Evolutionary conservation across 2,888 invertebrate genomes (phyloP).

Genomic region (Meliscaeva auricollis): DNA sequence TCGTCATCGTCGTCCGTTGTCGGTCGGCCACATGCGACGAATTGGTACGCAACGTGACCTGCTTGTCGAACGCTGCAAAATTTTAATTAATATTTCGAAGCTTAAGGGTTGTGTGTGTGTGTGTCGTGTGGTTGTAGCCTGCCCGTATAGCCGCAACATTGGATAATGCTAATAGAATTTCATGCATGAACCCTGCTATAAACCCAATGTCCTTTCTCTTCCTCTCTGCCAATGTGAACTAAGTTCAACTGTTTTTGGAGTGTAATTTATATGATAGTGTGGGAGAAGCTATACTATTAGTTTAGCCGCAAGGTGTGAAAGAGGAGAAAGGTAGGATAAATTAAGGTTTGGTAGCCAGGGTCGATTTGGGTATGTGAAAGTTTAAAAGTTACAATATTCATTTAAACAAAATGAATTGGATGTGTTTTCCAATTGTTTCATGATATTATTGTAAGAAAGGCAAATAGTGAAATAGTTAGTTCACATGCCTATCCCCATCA

Average conservation of each 20-base stretch:
- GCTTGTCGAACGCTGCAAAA: conserved; percentile 59
- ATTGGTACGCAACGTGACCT: conserved; percentile 55
- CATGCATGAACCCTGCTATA: conserved; percentile 20
- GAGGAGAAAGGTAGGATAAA: not conserved
- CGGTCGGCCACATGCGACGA: conserved; percentile 38
- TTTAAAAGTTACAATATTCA: not conserved
- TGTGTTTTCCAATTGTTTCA: too few relatives aligned
- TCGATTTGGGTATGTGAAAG: not conserved
- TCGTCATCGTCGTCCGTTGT: not conserved
- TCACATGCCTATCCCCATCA: too few relatives aligned
- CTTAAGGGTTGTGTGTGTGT: conserved; percentile 33
- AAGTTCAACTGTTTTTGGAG: not conserved
- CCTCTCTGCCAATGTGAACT: not conserved
- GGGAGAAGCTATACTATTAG: not conserved
- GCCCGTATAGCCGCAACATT: conserved; percentile 38
- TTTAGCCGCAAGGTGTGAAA: conserved; percentile 5
- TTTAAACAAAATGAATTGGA: not conserved
- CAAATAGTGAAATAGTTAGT: too few relatives aligned
- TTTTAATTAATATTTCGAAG: conserved; percentile 67
- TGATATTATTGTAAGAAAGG: too few relatives aligned
- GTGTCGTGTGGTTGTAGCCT: not conserved
- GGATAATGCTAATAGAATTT: conserved; percentile 45
- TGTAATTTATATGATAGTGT: not conserved
- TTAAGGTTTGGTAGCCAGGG: rapidly evolving
- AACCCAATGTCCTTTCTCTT: not conserved